Evolutionary conservation across 64 coral and sea anemone species (phyloP).

Genomic region (Trachythela sp.): DNA sequence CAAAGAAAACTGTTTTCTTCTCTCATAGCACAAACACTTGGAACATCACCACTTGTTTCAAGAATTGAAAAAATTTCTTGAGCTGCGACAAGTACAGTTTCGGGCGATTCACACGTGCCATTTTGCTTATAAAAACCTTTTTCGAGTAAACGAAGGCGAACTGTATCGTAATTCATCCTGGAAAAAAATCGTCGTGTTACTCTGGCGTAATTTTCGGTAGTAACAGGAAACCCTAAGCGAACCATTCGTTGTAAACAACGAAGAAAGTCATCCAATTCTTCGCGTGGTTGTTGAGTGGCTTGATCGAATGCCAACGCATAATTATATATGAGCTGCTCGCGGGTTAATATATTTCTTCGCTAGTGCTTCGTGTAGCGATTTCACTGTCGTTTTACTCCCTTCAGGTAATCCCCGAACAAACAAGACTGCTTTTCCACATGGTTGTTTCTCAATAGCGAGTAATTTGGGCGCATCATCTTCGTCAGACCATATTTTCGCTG

Average conservation of each 20-base stretch:
- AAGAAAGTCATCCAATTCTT: too few relatives aligned
- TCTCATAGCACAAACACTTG: background rate
- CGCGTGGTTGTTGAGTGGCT: too few relatives aligned
- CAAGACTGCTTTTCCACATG: too few relatives aligned
- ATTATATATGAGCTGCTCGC: too few relatives aligned
- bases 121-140: too few relatives aligned
- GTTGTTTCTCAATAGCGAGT: too few relatives aligned
- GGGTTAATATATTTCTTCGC: background rate
- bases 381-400: background rate
- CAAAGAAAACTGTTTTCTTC: background rate
- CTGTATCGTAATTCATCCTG: background rate
- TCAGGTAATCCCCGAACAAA: too few relatives aligned
- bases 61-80: too few relatives aligned
- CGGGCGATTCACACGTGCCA: background rate
- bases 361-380: background rate
- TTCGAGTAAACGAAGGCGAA: background rate
- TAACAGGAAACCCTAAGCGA: background rate
- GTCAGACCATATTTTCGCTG: background rate
- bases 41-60: too few relatives aligned
- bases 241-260: background rate
- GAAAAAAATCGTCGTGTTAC: background rate
- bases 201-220: background rate
- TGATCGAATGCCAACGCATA: too few relatives aligned
- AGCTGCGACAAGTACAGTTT: too few relatives aligned
- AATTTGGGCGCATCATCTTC: background rate